Evolutionary conservation across 2,797 vertebrate genomes (phyloP), one percentile per base, ranked within the genome.

Genomic region (Botia almorhae): DNA sequence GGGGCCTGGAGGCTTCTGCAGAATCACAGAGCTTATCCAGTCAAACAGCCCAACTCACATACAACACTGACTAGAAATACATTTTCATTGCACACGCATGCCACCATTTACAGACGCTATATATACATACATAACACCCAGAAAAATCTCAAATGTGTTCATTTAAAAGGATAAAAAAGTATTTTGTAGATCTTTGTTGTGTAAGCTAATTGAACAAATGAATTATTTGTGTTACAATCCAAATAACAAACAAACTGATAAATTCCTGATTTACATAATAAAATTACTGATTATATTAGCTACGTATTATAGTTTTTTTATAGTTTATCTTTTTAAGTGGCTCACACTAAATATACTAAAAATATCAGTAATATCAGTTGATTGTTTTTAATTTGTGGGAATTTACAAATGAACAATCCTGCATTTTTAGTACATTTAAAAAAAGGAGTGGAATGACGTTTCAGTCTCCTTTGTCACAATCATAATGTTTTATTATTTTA

Each of bases 1-100:
- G 75, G 89, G 90, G 90, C 90, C 81, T 87, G 70, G 79, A 83
- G 89, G 88, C 88, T 83, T 72, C 68, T 89, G 88, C 82, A 89
- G 85, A 89, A 91, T 93, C 90, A 92, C 88, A 84, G 89, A 87
- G 83, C 88, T 92, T 90, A 93, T 91, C 89, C 89, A 92, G 89
- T 89, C 88, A 65, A 55, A 89, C 77, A 85, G 77, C 88, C 73
- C 13, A 14, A 51, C 39, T 33, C 56, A 67, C 64, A 85, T 68
- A 79, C 23, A 56, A 56, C 63, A 33, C 55, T 63, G 56, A 53
- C 80, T 55, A 78, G 39, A 78, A 70, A 83, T 68, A 74, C 73
- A 71, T 53, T 36, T 56, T 76, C 73, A 83, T 13, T 60, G 39
- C 26, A 56, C 69, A 68, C 61, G 39, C 46, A 69, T n/a, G 19